Percentiles rank a stretch among this genome's conserved stretches.
Conservation (phyloP, 2,888 invertebrate species). For the Biston stratarius region DNA sequence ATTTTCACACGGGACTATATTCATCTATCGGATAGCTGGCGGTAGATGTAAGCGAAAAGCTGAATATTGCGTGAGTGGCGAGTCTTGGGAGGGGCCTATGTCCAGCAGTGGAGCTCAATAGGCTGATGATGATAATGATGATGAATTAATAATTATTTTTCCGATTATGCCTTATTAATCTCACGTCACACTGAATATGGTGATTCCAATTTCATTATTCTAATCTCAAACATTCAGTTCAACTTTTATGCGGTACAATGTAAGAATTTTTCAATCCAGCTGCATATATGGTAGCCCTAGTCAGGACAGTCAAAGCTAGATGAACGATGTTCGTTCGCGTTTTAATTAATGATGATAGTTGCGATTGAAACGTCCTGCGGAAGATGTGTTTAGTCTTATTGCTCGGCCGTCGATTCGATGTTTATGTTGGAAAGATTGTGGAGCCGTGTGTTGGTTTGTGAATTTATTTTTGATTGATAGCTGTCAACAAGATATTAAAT, state of each 20-base stretch:
- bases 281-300: not conserved
- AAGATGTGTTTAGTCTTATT: conserved; percentile 46
- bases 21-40: no score
- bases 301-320: conserved; percentile 65
- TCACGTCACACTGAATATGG: no score
- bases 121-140: no score
- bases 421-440: conserved; percentile 34
- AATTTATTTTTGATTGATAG: conserved; percentile 11
- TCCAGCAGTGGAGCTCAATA: no score
- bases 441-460: conserved; percentile 10
- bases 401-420: conserved; percentile 32
- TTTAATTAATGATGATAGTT: conserved; percentile 78
- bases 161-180: no score
- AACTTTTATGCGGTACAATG: not conserved
- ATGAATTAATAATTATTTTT: no score
- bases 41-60: no score
- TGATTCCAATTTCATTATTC: no score
- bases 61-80: no score
- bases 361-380: conserved; percentile 73
- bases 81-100: no score
- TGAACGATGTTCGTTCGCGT: conserved; percentile 74
- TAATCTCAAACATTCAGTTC: not conserved
- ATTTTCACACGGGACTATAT: no score
- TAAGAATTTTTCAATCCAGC: not conserved
- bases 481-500: not conserved